Evolutionary conservation across 2,888 invertebrate species (phyloP).

Genomic region (Mesorhabditis sp.): DNA sequence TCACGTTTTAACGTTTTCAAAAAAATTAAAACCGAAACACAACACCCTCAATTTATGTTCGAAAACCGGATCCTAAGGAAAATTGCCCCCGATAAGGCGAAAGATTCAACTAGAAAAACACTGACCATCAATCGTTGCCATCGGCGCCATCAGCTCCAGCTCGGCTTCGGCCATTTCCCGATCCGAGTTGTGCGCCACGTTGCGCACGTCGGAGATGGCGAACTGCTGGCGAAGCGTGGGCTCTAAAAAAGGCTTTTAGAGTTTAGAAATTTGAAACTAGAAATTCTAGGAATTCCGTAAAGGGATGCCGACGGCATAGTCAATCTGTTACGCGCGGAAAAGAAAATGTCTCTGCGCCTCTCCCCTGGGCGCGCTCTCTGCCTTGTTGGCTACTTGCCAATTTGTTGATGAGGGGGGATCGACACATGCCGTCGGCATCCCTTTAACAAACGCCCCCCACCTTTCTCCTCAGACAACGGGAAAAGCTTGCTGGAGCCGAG

Average conservation of each 20-base stretch:
- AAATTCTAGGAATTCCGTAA: slow-evolving; percentile 64
- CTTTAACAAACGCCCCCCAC: slow-evolving; percentile 8
- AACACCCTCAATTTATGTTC: too few relatives aligned
- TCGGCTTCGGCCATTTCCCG: slow-evolving; percentile 3
- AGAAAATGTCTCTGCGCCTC: too few relatives aligned
- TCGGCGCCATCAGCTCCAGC: background rate
- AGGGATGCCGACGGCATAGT: slow-evolving; percentile 10
- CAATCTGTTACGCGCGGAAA: too few relatives aligned
- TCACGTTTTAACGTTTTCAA: too few relatives aligned
- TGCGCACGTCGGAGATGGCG: slow-evolving; percentile 88
- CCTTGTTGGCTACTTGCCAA: too few relatives aligned
- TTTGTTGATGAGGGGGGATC: too few relatives aligned
- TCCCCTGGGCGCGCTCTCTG: too few relatives aligned
- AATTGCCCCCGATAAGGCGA: too few relatives aligned
- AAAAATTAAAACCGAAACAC: too few relatives aligned
- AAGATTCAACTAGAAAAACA: background rate
- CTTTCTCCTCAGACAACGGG: slow-evolving; percentile 17
- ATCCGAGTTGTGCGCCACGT: slow-evolving; percentile 83
- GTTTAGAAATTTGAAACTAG: slow-evolving; percentile 75
- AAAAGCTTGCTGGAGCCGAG: slow-evolving; percentile 31
- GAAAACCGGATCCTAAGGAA: too few relatives aligned
- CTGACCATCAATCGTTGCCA: background rate
- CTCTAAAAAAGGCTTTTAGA: background rate
- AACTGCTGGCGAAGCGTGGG: slow-evolving; percentile 76
- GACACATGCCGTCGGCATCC: too few relatives aligned